Conservation (phyloP, 2,888 invertebrate genomes). For the Leptinotarsa haldemani region DNA sequence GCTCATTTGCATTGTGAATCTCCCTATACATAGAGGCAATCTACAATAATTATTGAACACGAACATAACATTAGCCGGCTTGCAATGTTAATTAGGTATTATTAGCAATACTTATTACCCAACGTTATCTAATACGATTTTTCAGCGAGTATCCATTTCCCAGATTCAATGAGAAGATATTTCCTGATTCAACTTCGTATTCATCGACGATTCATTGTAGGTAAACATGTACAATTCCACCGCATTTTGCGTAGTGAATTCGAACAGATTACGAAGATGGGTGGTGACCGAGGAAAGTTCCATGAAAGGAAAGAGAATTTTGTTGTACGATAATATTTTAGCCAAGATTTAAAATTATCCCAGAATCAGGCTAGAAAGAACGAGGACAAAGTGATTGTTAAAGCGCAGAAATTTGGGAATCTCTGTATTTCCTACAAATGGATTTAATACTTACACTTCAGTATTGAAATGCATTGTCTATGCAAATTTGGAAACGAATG, state of each 20-base stretch:
- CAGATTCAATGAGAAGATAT: constrained; percentile 15
- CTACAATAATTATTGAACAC: constrained; percentile 20
- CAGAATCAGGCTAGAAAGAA: no score
- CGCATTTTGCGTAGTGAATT: not conserved
- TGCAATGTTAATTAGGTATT: constrained; percentile 29
- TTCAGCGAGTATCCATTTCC: constrained; percentile 13
- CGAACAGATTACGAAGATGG: not conserved
- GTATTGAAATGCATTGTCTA: no score
- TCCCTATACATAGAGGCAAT: constrained; percentile 19
- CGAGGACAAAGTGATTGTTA: no score
- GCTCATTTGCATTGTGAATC: constrained; percentile 16
- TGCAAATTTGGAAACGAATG: no score
- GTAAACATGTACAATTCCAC: constrained; percentile 9
- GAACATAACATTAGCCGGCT: constrained; percentile 21
- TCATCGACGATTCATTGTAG: constrained; percentile 6
- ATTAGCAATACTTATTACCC: constrained; percentile 25
- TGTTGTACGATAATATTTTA: not conserved
- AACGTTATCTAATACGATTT: constrained; percentile 17
- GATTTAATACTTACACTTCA: no score
- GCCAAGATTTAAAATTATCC: not conserved
- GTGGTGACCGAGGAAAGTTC: not conserved
- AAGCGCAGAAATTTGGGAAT: no score
- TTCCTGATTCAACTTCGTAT: constrained; percentile 10
- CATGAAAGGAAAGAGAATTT: not conserved
- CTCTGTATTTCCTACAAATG: no score